Conservation (phyloP, 2,888 invertebrate species). For the Standfussiana lucernea region DNA sequence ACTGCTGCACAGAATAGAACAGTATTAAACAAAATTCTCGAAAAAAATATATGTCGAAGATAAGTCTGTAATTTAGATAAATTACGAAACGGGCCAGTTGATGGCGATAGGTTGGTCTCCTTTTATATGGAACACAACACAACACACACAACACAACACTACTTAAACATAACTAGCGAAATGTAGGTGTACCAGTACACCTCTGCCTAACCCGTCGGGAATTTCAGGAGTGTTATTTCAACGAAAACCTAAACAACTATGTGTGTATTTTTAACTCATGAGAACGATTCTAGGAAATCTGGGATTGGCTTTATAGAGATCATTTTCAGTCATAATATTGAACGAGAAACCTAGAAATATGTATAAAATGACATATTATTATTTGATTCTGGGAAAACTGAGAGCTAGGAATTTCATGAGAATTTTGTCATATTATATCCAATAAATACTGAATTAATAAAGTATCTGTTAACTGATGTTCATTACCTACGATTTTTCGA, state of each 20-base stretch:
- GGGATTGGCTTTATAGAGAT: background rate
- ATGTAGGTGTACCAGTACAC: background rate
- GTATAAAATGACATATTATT: background rate
- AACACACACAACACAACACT: too few relatives aligned
- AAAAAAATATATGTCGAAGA: slow-evolving; percentile 2
- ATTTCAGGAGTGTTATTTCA: background rate
- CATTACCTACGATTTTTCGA: background rate
- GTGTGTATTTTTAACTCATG: background rate
- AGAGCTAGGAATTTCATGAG: background rate
- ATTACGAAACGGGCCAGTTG: background rate
- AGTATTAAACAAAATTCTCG: slow-evolving; percentile 10
- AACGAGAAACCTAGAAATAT: background rate
- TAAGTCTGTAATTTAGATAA: too few relatives aligned
- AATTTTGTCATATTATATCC: background rate
- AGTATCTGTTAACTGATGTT: too few relatives aligned
- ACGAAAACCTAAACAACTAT: too few relatives aligned
- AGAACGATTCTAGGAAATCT: background rate
- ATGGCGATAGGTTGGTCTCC: background rate
- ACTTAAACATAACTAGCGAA: background rate
- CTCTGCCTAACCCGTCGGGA: background rate
- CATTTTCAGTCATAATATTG: background rate
- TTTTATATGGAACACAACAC: background rate
- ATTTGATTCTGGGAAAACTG: background rate
- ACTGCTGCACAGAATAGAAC: slow-evolving; percentile 6
- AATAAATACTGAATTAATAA: background rate